phyloP scores from a whole-genome alignment of 2,888 invertebrate genomes.

The Drosophila diplacantha region DNA sequence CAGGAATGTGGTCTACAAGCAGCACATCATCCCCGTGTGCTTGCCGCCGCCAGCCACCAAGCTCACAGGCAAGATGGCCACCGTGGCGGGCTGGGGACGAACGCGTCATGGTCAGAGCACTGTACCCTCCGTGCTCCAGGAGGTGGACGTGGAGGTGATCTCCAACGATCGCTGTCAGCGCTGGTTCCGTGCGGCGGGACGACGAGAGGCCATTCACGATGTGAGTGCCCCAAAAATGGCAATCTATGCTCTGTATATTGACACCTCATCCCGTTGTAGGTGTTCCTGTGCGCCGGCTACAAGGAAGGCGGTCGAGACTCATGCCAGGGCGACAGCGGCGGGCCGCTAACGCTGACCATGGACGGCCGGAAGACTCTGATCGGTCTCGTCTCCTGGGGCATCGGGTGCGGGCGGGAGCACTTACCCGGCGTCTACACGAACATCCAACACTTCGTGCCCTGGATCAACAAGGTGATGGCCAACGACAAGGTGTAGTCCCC shows the following conservation, averaged over 20 bases:
- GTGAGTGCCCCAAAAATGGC: constrained; percentile 71
- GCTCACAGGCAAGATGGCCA: constrained; percentile 91
- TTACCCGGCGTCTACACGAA: constrained; percentile 95
- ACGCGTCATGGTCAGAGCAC: constrained; percentile 92
- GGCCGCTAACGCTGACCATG: constrained; percentile 90
- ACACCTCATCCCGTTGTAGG: constrained; percentile 8
- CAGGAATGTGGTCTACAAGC: constrained; percentile 89
- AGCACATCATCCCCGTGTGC: constrained; percentile 95
- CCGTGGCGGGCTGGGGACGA: constrained; percentile 95
- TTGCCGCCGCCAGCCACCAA: constrained; percentile 88
- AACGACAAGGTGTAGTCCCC: constrained; percentile 75
- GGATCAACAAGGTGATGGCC: constrained; percentile 90
- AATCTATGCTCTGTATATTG: background rate
- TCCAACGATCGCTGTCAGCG: constrained; percentile 94
- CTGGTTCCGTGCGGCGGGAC: constrained; percentile 94
- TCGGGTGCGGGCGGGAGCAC: constrained; percentile 93
- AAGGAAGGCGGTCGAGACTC: constrained; percentile 90
- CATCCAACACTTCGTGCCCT: constrained; percentile 93
- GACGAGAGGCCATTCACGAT: constrained; percentile 94
- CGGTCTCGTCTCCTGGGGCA: constrained; percentile 93
- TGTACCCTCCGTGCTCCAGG: constrained; percentile 90
- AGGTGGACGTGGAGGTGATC: constrained; percentile 91
- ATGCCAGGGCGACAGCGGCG: constrained; percentile 89
- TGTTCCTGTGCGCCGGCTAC: constrained; percentile 94
- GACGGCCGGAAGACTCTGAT: constrained; percentile 92